Base-by-base conservation (phyloP, 2,888 invertebrate genomes). In the Nephrotoma appendiculata region DNA sequence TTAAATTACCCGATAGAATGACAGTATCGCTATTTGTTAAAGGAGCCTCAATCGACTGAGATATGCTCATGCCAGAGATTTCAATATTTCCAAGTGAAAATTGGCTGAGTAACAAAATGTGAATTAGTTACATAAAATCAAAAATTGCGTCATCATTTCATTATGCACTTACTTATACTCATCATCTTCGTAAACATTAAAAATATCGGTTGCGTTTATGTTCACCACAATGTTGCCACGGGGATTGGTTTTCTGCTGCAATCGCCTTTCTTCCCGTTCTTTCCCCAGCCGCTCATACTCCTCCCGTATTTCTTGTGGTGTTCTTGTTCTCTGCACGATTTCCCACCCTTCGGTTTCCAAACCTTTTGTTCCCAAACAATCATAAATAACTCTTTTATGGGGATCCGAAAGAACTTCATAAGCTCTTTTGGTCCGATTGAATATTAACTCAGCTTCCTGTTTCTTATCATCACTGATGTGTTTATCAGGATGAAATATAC, bases 401-500 rank as follows among this genome's bases (percentile, higher is more conserved):
- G 98, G 96, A 93, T 99, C 98, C 31, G 95, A 96, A 83, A 99
- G 92, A 45, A 99, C 98, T 94, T 99, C 98, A 92, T 99, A 98
- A 0, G 99, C 99, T 89, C 95, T 95, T 90, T 98, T 98, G 0
- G 97, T 96, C 91, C 97, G 96, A 90, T 97, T 97, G 90, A 99
- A 99, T 89, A 99, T 93, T 87, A 95, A 92, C 91, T 98, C 98
- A 0, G 99, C 99, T 92, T 98, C 96, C 90, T 94, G 95, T 91
- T 98, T 98, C 89, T 95, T 94, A 0, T 93, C 93, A 0, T 96
- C 95, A 90, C 98, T 96, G 12, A 94, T 92, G 92, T 99, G 99
- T 92, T 99, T 98, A 90, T 99, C 99, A 0, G 99, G 99, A 91
- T 99, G 99, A 90, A 98, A 99, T 89, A 98, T 94, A 88, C 96